Percentiles rank a stretch among this genome's conserved stretches.
Conservation (phyloP, 2,113 vertebrate genomes). For the Odobenus rosmarus region DNA sequence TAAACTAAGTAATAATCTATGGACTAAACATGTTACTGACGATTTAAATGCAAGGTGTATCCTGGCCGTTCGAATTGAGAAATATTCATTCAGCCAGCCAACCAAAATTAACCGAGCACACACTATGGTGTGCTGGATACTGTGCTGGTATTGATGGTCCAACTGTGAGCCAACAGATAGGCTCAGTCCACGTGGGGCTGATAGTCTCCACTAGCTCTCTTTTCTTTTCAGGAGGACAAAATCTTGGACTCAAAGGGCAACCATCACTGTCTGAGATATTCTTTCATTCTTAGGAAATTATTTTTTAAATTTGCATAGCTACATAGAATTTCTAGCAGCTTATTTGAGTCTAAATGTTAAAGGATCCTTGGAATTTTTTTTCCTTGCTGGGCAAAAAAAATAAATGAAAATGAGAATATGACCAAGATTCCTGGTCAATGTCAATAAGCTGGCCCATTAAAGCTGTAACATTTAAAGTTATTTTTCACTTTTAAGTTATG, state of each 20-base stretch:
- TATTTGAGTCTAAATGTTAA: neutral
- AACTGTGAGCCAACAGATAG: neutral
- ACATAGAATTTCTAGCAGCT: neutral
- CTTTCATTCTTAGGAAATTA: neutral
- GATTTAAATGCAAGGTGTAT: neutral
- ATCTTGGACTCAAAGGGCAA: neutral
- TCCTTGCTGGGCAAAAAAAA: neutral
- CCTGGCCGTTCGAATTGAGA: neutral
- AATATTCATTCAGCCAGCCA: neutral
- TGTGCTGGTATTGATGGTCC: neutral
- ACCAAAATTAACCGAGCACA: neutral
- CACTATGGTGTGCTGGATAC: neutral
- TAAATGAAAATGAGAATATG: neutral
- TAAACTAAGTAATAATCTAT: neutral
- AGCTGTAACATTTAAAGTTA: neutral
- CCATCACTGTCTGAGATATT: neutral
- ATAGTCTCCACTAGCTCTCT: neutral
- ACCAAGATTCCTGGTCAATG: neutral
- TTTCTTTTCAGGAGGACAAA: neutral
- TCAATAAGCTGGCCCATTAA: neutral
- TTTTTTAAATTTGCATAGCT: neutral
- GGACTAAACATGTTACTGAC: neutral
- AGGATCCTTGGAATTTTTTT: neutral
- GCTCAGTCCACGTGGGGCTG: neutral
- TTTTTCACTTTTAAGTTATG: constrained; percentile 33